Conservation (phyloP, 2,797 vertebrate genomes). For the Pagetopsis macropterus region DNA sequence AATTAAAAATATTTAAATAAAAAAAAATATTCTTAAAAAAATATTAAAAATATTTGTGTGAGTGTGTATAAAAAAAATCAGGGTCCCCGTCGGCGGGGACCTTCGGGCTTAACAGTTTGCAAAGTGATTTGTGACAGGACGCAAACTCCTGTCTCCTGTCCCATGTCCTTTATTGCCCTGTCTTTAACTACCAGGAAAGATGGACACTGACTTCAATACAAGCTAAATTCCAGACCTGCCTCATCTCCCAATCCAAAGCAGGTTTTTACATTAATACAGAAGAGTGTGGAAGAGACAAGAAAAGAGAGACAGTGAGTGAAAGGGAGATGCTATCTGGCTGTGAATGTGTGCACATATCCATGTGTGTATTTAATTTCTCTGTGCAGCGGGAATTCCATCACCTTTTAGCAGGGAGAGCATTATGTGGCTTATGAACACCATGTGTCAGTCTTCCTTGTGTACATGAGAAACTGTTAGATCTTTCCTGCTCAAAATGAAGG, state of each 20-base stretch:
- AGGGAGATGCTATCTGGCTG: constrained; percentile 36
- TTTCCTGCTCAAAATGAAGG: constrained; percentile 61
- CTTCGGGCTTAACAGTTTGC: too few species aligned
- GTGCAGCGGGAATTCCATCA: constrained; percentile 69
- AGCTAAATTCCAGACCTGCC: constrained; percentile 59
- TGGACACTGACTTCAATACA: constrained; percentile 38
- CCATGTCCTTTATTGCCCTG: constrained; percentile 24
- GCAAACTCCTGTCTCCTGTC: not conserved
- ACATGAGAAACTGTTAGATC: constrained; percentile 71
- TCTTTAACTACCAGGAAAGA: constrained; percentile 41
- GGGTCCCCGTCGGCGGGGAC: too few species aligned
- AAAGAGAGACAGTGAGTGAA: constrained; percentile 26
- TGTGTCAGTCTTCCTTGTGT: constrained; percentile 67
- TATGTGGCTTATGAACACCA: constrained; percentile 76
- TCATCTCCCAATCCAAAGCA: constrained; percentile 43
- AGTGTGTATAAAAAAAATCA: too few species aligned
- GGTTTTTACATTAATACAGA: constrained; percentile 70
- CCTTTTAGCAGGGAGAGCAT: constrained; percentile 57
- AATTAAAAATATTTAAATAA: too few species aligned
- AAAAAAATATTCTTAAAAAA: too few species aligned
- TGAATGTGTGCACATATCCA: constrained; percentile 39
- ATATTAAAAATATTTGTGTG: too few species aligned
- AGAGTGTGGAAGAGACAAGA: constrained; percentile 40
- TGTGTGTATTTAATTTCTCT: constrained; percentile 68
- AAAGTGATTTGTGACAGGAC: not conserved